Conservation (phyloP, 2,888 invertebrate genomes). For the Ophion costatus region DNA sequence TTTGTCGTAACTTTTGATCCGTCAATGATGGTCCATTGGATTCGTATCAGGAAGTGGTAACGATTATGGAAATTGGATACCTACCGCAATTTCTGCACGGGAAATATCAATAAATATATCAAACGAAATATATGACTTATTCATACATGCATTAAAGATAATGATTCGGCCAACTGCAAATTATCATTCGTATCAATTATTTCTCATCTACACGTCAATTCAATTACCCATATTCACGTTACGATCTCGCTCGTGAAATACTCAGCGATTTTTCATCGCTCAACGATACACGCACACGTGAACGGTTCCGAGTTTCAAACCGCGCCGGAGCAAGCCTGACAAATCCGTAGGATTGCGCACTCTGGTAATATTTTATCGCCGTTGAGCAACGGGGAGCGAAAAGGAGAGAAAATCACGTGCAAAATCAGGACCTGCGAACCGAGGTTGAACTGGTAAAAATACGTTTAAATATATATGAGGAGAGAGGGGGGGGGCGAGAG, state of each 20-base stretch:
- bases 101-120: too few species aligned
- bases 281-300: not conserved
- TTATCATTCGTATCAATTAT: too few species aligned
- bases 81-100: too few species aligned
- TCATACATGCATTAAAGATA: too few species aligned
- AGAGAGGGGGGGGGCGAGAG: too few species aligned
- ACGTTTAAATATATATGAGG: not conserved
- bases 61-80: too few species aligned
- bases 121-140: too few species aligned
- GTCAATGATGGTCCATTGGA: too few species aligned
- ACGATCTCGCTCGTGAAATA: not conserved
- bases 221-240: not conserved
- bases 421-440: not conserved
- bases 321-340: not conserved
- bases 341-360: not conserved
- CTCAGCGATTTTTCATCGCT: not conserved
- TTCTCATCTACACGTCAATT: too few species aligned
- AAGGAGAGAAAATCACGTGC: not conserved
- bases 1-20: too few species aligned
- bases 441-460: conserved; percentile 6
- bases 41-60: too few species aligned
- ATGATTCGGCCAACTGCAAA: too few species aligned
- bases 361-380: not conserved
- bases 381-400: not conserved
- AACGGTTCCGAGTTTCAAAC: not conserved